These are phyloP conservation scores for Psilopogon haemacephalus DNA, from an alignment of 2,113 vertebrate genomes.

Conservation along the genomic window DNA sequence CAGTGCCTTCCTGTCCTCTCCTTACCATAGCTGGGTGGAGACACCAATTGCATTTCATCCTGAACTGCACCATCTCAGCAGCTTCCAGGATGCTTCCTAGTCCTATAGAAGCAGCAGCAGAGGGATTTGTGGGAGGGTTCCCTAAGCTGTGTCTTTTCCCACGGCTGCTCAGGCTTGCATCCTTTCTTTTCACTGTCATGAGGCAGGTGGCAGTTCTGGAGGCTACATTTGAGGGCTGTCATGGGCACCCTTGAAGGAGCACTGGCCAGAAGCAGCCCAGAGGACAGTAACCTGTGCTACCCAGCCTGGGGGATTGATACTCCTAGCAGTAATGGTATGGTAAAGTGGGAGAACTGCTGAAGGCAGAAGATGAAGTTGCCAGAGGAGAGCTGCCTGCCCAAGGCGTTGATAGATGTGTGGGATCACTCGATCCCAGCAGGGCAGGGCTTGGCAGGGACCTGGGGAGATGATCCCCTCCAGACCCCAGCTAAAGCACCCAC, in stretches of 20 bases:
- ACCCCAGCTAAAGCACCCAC: no score
- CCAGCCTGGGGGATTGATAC: background rate
- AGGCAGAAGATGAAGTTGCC: background rate
- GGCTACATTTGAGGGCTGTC: no score
- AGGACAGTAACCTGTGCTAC: background rate
- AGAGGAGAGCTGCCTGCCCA: background rate
- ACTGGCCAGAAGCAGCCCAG: background rate
- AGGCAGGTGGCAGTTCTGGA: background rate
- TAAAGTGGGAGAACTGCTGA: background rate
- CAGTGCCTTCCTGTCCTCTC: background rate
- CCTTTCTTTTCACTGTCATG: background rate
- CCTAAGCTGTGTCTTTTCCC: background rate
- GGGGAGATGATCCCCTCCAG: no score
- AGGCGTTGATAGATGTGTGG: background rate
- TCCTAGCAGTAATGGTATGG: background rate
- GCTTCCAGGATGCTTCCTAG: fast-evolving
- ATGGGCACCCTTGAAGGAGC: background rate
- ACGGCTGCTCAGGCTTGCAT: background rate
- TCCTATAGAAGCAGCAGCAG: background rate
- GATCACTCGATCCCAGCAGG: no score
- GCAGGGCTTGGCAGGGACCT: no score
- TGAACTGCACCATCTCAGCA: background rate
- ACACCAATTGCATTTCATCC: background rate
- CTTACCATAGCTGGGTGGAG: background rate
- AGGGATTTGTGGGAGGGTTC: background rate